phyloP scores from a whole-genome alignment of 2,113 vertebrate species.

The Gnathonemus longibarbis region DNA sequence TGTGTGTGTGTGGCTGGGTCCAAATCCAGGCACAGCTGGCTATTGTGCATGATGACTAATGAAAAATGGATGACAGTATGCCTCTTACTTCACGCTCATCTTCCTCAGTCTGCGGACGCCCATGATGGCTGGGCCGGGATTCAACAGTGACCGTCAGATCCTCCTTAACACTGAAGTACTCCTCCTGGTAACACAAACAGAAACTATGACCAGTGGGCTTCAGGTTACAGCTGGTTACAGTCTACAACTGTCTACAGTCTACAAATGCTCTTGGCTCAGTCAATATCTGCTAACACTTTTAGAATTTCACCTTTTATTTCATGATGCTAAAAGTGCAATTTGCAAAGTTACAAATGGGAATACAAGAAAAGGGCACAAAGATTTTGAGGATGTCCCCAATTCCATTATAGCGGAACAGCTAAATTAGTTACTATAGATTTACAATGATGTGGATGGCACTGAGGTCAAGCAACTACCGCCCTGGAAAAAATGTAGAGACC shows the following conservation, averaged over 20 bases:
- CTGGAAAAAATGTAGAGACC: background rate
- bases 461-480: background rate
- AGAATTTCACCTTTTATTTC: background rate
- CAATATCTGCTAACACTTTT: background rate
- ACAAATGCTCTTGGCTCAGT: background rate
- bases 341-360: background rate
- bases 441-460: background rate
- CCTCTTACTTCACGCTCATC: conserved; percentile 49
- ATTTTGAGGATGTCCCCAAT: background rate
- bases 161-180: conserved; percentile 50
- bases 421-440: background rate
- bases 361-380: background rate
- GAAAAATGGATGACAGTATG: background rate
- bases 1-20: background rate
- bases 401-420: background rate
- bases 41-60: background rate
- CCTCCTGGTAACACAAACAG: conserved; percentile 45
- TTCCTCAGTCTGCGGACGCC: conserved; percentile 29
- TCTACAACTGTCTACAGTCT: background rate
- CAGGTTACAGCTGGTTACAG: background rate
- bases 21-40: background rate
- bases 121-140: conserved; percentile 33
- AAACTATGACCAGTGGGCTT: background rate
- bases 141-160: conserved; percentile 48
- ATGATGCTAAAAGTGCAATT: background rate